Evolutionary conservation across 2,888 invertebrate species (phyloP).

Genomic region (Drosophila melanosoma): DNA sequence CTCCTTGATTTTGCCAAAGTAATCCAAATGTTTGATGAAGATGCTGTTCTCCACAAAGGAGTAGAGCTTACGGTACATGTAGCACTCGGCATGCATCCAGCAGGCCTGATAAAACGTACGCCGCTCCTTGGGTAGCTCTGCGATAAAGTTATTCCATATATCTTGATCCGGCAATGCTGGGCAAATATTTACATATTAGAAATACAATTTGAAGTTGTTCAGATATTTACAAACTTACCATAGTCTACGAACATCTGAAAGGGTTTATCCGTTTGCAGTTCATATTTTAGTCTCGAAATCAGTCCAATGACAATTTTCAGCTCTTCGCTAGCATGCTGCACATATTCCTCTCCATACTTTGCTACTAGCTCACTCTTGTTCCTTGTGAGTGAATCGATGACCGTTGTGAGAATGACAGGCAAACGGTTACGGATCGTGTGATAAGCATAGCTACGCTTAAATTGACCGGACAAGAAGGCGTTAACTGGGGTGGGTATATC

Average conservation of each 20-base stretch:
- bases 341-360: constrained; percentile 87
- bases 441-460: constrained; percentile 91
- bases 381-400: constrained; percentile 92
- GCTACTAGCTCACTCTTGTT: constrained; percentile 88
- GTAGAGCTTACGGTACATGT: constrained; percentile 91
- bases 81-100: constrained; percentile 97
- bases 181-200: background rate
- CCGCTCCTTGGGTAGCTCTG: constrained; percentile 82
- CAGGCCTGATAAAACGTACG: constrained; percentile 89
- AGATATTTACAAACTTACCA: constrained; percentile 46
- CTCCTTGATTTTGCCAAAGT: constrained; percentile 91
- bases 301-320: constrained; percentile 90
- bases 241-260: constrained; percentile 86
- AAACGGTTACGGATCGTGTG: constrained; percentile 93
- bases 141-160: constrained; percentile 86
- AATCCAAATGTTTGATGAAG: constrained; percentile 89
- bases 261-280: constrained; percentile 95
- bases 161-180: constrained; percentile 75
- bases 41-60: constrained; percentile 88
- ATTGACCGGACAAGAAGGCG: constrained; percentile 87
- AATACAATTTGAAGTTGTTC: background rate
- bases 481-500: constrained; percentile 87
- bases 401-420: constrained; percentile 94
- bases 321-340: constrained; percentile 89
- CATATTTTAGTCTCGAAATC: constrained; percentile 94